Percentiles rank a stretch among this genome's conserved stretches.
Conservation (phyloP, 2,113 vertebrate genomes). For the Suncus etruscus region DNA sequence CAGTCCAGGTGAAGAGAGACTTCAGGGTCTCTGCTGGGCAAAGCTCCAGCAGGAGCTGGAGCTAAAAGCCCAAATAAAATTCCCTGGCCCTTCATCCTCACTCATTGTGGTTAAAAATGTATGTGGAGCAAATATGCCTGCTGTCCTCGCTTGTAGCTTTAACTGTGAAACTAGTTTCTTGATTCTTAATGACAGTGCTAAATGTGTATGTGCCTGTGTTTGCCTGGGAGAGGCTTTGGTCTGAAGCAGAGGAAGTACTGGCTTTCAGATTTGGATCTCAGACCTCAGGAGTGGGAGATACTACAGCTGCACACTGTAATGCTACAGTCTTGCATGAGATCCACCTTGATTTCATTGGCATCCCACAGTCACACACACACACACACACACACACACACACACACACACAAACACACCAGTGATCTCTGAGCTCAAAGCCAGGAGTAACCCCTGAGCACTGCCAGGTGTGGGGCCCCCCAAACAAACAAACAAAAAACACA, state of each 20-base stretch:
- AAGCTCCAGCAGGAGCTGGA: neutral
- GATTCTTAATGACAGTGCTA: neutral
- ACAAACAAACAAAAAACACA: too few relatives aligned
- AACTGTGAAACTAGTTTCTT: neutral
- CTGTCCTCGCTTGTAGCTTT: neutral
- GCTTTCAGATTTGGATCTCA: neutral
- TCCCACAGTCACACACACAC: too few relatives aligned
- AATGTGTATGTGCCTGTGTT: neutral
- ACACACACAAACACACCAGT: too few relatives aligned
- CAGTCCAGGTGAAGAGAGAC: too few relatives aligned
- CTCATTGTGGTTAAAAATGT: neutral
- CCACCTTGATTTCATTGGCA: too few relatives aligned
- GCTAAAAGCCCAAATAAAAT: neutral
- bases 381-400: too few relatives aligned
- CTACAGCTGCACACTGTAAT: too few relatives aligned
- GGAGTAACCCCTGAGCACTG: too few relatives aligned
- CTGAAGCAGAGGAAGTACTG: neutral
- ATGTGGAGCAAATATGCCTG: neutral
- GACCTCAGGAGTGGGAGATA: too few relatives aligned
- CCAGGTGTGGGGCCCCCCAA: too few relatives aligned
- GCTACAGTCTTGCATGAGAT: too few relatives aligned
- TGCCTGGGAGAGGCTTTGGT: neutral
- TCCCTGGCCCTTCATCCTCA: neutral
- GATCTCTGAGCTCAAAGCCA: too few relatives aligned
- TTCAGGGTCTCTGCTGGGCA: neutral